phyloP scores from a whole-genome alignment of 2,113 vertebrate species.

The Takifugu bimaculatus region DNA sequence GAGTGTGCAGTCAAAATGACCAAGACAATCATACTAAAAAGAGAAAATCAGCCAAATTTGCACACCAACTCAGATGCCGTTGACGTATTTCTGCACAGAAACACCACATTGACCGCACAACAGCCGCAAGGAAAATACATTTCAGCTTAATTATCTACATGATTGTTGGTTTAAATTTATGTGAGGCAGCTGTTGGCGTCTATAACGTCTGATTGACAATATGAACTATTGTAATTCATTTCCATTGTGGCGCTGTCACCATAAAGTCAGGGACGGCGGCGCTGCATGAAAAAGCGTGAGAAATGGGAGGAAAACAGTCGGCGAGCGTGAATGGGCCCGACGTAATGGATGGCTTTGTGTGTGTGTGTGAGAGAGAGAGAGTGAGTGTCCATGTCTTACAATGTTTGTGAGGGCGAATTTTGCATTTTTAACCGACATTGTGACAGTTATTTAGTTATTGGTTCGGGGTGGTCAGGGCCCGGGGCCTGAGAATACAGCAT shows the following conservation, averaged over 20 bases:
- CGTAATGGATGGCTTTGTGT: conserved; percentile 29
- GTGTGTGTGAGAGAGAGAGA: conserved; percentile 1
- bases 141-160: too few species aligned
- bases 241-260: conserved; percentile 30
- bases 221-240: conserved; percentile 26
- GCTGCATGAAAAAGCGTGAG: conserved; percentile 43
- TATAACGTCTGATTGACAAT: conserved; percentile 37
- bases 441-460: neutral
- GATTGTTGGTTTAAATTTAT: conserved; percentile 11
- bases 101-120: too few species aligned
- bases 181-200: conserved; percentile 23
- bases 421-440: neutral
- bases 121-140: too few species aligned
- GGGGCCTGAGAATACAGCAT: neutral
- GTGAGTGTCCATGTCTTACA: neutral
- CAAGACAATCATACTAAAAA: too few species aligned
- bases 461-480: neutral
- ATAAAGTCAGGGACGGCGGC: conserved; percentile 26
- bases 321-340: conserved; percentile 14
- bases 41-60: too few species aligned
- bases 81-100: too few species aligned
- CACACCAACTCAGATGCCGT: too few species aligned
- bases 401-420: neutral
- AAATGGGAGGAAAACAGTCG: conserved; percentile 21
- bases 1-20: too few species aligned